Base-by-base conservation (phyloP, 1,140 invertebrate genomes). In the Brachionus sp. region DNA sequence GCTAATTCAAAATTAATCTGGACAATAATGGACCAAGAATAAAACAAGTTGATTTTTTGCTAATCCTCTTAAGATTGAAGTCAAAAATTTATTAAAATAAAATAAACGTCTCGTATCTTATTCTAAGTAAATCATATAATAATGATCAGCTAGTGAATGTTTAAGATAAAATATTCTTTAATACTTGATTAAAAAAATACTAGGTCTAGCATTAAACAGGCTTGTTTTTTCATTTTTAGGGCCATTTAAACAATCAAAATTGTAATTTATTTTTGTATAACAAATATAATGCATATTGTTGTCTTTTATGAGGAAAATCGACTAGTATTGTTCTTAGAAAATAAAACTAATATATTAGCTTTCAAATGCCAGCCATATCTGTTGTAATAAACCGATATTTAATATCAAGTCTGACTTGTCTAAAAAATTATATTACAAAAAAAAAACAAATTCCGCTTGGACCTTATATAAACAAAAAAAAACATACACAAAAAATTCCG, bases 141-240 rank as follows among this genome's bases (percentile, higher is more conserved):
- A 68, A 33, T 35, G 16, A 39, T n/a, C 66, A 25, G 13, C 12
- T 70, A 42, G 29, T 19, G 35, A 70, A 70, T 70, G 66, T 70
- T 70, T 42, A 70, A 70, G 37, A 70, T 44, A 70, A 23, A 70
- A 70, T 70, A 39, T 70, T 35, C n/a, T 39, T 70, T 39, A 23
- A 39, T 70, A 70, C 37, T 70, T 70, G 16, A 70, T 70, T 70
- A 19, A 19, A 70, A 70, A 70, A 70, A 70, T 70, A 70, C 10
- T 66, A 37, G 33, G 64, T 13, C 64, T 66, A 33, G 29, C 9
- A 66, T 66, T 13, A 66, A 33, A 33, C 64, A 66, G 64, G 33
- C 64, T 33, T 37, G n/a, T 6, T 66, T 25, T 66, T 66, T n/a
- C 33, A 35, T 66, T 66, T 16, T 25, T 64, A 12, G 64, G 25